Conservation (phyloP, 2,888 invertebrate genomes). For the Lepidonotus clava region DNA sequence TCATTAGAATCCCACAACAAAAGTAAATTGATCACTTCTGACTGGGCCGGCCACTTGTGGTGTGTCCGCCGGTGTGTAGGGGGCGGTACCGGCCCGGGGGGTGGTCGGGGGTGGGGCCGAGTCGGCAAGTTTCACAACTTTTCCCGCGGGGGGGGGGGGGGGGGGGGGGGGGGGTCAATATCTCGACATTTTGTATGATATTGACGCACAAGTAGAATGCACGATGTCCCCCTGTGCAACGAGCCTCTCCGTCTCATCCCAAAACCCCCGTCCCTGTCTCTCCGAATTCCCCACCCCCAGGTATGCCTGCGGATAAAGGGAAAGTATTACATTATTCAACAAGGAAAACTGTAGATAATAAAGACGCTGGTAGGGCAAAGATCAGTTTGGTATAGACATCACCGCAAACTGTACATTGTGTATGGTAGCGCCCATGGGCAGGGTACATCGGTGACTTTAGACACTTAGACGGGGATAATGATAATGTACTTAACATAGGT, state of each 20-base stretch:
- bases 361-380: too few relatives aligned
- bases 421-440: too few relatives aligned
- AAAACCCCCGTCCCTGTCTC: not conserved
- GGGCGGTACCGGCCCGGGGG: not conserved
- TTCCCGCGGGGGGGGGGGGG: not conserved
- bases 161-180: not conserved
- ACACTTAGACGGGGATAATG: too few relatives aligned
- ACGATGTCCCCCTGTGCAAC: not conserved
- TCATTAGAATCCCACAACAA: not conserved
- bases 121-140: constrained; percentile 3
- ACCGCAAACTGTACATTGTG: too few relatives aligned
- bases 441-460: too few relatives aligned
- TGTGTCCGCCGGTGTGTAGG: not conserved
- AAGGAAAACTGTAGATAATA: too few relatives aligned
- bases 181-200: not conserved
- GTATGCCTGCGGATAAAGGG: too few relatives aligned
- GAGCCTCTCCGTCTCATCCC: not conserved
- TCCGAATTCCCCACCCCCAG: not conserved
- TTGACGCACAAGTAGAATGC: too few relatives aligned
- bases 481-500: too few relatives aligned
- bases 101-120: not conserved
- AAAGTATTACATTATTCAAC: too few relatives aligned
- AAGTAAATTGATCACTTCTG: not conserved
- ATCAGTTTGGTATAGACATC: too few relatives aligned
- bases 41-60: not conserved